Evolutionary conservation across 2,113 vertebrate genomes (phyloP).

Genomic region (Phodopus roborovskii): DNA sequence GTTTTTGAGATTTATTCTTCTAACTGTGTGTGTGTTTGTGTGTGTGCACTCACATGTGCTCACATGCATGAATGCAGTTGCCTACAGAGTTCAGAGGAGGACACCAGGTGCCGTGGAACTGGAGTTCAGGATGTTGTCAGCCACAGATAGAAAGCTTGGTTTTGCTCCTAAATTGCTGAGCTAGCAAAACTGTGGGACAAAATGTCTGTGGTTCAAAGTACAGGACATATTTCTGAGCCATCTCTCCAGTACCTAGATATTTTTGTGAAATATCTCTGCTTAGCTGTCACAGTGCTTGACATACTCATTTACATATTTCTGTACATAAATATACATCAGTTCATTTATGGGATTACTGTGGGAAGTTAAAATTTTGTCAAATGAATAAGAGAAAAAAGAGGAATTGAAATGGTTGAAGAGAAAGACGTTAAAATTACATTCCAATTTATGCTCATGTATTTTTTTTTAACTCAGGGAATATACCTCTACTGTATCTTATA

Average conservation of each 20-base stretch:
- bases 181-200: background rate
- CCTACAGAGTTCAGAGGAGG: background rate
- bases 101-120: background rate
- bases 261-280: conserved; percentile 17
- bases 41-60: background rate
- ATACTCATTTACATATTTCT: background rate
- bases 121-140: background rate
- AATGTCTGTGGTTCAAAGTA: background rate
- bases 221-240: background rate
- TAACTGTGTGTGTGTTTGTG: background rate
- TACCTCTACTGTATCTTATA: background rate
- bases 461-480: background rate
- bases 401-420: background rate
- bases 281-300: background rate
- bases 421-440: background rate
- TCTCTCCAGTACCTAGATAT: background rate
- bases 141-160: background rate
- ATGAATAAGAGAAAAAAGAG: background rate
- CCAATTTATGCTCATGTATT: background rate
- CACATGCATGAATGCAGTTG: background rate
- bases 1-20: background rate
- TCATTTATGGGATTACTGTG: background rate
- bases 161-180: background rate
- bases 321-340: background rate
- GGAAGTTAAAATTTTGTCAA: conserved; percentile 49